Evolutionary conservation across 2,797 vertebrate species (phyloP).

Genomic region (Clamator glandarius): DNA sequence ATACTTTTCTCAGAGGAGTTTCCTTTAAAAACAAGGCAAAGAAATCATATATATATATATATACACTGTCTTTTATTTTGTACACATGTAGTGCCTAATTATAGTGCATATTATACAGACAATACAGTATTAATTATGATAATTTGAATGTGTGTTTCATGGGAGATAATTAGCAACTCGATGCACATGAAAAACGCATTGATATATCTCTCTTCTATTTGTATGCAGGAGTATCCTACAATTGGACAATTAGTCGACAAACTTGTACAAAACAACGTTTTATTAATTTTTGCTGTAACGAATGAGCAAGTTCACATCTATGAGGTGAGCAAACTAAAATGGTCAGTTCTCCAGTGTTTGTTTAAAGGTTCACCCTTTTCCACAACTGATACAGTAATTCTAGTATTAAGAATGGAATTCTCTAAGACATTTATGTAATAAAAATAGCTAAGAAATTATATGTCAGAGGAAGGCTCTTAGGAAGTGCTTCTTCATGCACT

Average conservation of each 20-base stretch:
- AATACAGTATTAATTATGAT: neutral
- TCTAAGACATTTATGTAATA: neutral
- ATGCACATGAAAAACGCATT: neutral
- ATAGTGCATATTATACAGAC: neutral
- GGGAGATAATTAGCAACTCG: neutral
- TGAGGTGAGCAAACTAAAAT: constrained; percentile 81
- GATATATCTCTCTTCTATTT: constrained; percentile 23
- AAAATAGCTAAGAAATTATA: neutral
- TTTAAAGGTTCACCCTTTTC: neutral
- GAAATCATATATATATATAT: neutral
- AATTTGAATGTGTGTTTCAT: neutral
- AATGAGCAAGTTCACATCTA: constrained; percentile 84
- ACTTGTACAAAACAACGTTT: constrained; percentile 94
- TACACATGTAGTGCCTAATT: neutral
- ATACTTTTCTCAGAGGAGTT: neutral
- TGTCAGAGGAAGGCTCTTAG: neutral
- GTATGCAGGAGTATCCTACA: constrained; percentile 92
- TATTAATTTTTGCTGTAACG: constrained; percentile 96
- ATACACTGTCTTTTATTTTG: neutral
- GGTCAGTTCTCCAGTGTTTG: neutral
- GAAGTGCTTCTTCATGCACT: neutral
- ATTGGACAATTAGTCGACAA: constrained; percentile 96
- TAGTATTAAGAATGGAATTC: neutral
- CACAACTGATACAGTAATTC: neutral
- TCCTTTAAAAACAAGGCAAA: neutral